A percentile compares a stretch with the other conserved stretches of the same genome.
Evolutionary conservation across 2,113 vertebrate species (phyloP).

Genomic region (Carlito syrichta): DNA sequence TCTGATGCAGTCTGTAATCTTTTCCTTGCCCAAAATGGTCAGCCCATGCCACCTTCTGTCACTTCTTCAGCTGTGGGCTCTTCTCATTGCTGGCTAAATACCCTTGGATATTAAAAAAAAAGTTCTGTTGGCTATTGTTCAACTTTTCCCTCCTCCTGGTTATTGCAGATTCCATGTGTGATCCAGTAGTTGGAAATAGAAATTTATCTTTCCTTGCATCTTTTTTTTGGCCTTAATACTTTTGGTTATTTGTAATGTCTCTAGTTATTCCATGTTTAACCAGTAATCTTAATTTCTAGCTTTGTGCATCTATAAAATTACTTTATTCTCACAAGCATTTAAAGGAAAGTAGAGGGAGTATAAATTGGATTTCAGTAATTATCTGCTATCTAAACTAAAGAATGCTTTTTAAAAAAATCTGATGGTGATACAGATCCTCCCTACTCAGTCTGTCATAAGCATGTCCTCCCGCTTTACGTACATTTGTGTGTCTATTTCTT

Average conservation of each 20-base stretch:
- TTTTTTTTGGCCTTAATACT: not conserved
- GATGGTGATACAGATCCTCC: too few relatives aligned
- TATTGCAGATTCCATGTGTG: not conserved
- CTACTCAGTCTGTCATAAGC: not conserved
- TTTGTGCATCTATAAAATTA: not conserved
- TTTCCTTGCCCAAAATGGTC: not conserved
- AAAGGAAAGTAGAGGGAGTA: not conserved
- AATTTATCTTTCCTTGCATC: not conserved
- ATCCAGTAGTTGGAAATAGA: not conserved
- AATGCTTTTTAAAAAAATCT: too few relatives aligned
- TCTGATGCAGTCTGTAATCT: not conserved
- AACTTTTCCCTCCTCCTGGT: not conserved
- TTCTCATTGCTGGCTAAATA: not conserved
- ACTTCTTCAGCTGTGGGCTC: not conserved
- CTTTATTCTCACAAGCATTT: not conserved
- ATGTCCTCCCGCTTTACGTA: not conserved
- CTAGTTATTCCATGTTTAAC: not conserved
- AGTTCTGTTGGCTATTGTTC: not conserved
- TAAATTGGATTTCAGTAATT: not conserved
- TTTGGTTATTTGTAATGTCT: not conserved
- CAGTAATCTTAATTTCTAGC: not conserved
- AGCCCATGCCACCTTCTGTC: not conserved
- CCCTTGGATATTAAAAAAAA: not conserved
- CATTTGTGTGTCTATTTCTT: not conserved
- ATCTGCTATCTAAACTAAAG: not conserved